Base-by-base conservation (phyloP, 2,888 invertebrate species). In the Cactoblastis cactorum region DNA sequence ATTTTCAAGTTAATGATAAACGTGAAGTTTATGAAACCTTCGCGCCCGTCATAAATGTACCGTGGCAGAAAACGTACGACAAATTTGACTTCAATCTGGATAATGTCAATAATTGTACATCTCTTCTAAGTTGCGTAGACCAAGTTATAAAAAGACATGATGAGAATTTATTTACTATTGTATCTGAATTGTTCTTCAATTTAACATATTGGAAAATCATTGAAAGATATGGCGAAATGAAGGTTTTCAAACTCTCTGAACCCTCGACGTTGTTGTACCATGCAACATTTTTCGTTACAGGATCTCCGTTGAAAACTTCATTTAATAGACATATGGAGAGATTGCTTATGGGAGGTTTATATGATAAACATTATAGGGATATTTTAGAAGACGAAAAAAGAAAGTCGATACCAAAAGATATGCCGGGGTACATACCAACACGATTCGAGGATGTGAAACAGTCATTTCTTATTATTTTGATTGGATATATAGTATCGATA, bases 181-280 rank as follows among this genome's bases (percentile, higher is more conserved):
- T 32, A 1, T 33, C 49, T 43, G 49, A 49, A 15, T 34, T 11
- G 8, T 33, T 33, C 9, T 49, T 15, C 18, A 41, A 18, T 39
- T 12, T 49, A 8, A 18, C 32, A 1, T 5, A 2, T 12, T 49
- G 41, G 41, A 4, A 18, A 0, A 1, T 41, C 5, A 34, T 49
- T 33, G 34, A 49, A 6, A 14, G 0, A 1, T 6, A 41, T 5
- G 49, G 49, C 9, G 3, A 1, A 12, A 11, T 41, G 17, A 12
- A 12, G n/a, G 19, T 18, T 8, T 49, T 22, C 18, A 49, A 12
- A 33, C 2, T 49, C 4, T 15, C 22, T 11, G 49, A 49, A 3
- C 18, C 33, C 5, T 2, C 39, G 8, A 1, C 12, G 2, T 11
- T 12, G 9, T 22, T 49, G n/a, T 34, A 14, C 34, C 41, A 41